Evolutionary conservation across 92 coral and sea anemone genomes (phyloP).

Genomic region (Metridium senile): DNA sequence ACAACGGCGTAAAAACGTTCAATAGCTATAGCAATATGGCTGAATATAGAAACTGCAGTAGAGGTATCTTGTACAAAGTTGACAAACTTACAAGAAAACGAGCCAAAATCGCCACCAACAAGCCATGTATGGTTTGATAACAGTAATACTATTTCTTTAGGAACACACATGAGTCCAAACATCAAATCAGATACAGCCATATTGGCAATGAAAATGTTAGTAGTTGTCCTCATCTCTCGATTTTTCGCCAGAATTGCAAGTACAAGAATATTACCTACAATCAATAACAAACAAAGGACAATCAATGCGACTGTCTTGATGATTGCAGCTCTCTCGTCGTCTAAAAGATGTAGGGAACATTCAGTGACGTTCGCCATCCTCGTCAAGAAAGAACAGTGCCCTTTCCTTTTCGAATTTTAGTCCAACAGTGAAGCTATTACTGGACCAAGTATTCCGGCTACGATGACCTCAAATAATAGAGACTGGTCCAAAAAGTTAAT

Average conservation of each 20-base stretch:
- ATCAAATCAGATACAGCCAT: constrained; percentile 68
- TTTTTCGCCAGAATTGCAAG: constrained; percentile 39
- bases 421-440: too few species aligned
- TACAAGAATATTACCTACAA: constrained; percentile 46
- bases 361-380: not conserved
- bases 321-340: constrained; percentile 6
- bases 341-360: not conserved
- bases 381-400: too few species aligned
- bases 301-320: constrained; percentile 17
- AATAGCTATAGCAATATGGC: constrained; percentile 53
- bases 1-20: constrained; percentile 66
- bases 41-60: constrained; percentile 46
- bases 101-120: constrained; percentile 41
- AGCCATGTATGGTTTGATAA: constrained; percentile 45
- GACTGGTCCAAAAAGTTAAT: too few species aligned
- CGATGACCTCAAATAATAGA: too few species aligned
- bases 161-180: constrained; percentile 37
- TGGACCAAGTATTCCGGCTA: too few species aligned
- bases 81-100: constrained; percentile 49
- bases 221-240: constrained; percentile 54
- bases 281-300: constrained; percentile 16
- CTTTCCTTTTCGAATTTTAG: too few species aligned
- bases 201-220: constrained; percentile 58
- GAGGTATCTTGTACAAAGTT: constrained; percentile 50
- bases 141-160: constrained; percentile 39